A percentile compares a stretch with the other conserved stretches of the same genome.
Conservation (phyloP, 2,888 invertebrate genomes). For the Eustalomyia histrio region DNA sequence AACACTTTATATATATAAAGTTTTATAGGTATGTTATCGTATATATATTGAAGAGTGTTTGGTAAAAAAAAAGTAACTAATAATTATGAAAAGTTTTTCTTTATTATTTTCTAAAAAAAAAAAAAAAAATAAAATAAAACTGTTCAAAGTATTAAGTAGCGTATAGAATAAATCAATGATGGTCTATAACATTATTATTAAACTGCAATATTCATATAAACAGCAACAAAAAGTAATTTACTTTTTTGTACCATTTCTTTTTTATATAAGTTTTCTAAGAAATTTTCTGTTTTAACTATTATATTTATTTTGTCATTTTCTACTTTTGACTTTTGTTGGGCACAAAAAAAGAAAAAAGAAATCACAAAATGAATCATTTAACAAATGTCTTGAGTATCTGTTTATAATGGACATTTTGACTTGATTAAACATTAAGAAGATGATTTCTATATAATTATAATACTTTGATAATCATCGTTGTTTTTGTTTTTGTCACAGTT, state of each 20-base stretch:
- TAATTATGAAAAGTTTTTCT: conserved; percentile 52
- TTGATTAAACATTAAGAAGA: conserved; percentile 47
- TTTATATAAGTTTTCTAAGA: background rate
- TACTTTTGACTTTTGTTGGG: background rate
- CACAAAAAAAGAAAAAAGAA: background rate
- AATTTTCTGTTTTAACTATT: no score
- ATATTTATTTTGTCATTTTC: background rate
- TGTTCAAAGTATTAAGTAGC: conserved; percentile 2
- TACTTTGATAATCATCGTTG: background rate
- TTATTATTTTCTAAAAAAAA: no score
- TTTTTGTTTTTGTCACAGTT: conserved; percentile 6
- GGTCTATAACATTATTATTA: conserved; percentile 35
- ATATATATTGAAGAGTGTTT: background rate
- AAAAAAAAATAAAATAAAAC: background rate
- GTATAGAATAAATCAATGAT: conserved; percentile 44
- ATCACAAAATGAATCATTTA: conserved; percentile 10
- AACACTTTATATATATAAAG: conserved; percentile 2
- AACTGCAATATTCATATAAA: conserved; percentile 7
- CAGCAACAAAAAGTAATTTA: background rate
- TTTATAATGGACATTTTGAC: conserved; percentile 30
- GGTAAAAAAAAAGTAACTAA: conserved; percentile 20
- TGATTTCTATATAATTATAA: conserved; percentile 41
- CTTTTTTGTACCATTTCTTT: background rate
- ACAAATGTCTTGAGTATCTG: conserved; percentile 17
- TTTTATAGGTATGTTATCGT: conserved; percentile 14